Percentiles rank a stretch among this genome's conserved stretches.
Conservation (phyloP, 1,140 invertebrate species). For the Aphaenogaster floridana region DNA sequence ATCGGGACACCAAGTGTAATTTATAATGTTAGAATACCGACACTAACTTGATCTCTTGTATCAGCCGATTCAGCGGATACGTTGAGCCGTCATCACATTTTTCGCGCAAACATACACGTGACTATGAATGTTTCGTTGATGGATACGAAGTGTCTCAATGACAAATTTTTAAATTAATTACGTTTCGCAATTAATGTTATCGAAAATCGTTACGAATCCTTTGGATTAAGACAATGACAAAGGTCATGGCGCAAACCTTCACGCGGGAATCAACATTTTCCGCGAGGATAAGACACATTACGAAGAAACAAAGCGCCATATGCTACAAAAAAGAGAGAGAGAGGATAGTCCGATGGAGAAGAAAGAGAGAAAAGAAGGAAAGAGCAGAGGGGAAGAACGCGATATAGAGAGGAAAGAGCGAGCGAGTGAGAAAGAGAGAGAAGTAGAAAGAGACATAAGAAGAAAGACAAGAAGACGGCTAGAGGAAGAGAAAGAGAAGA, state of each 20-base stretch:
- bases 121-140: slow-evolving; percentile 21
- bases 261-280: slow-evolving; percentile 13
- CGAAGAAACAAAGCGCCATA: slow-evolving; percentile 31
- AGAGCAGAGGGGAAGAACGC: slow-evolving; percentile 22
- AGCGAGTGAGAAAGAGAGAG: slow-evolving; percentile 28
- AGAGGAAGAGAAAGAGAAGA: slow-evolving; percentile 38
- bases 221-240: slow-evolving; percentile 21
- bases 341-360: neutral
- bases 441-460: slow-evolving; percentile 39
- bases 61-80: slow-evolving; percentile 47
- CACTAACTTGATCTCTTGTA: slow-evolving; percentile 38
- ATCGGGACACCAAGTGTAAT: slow-evolving; percentile 38
- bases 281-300: neutral
- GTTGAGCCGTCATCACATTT: slow-evolving; percentile 67
- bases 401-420: slow-evolving; percentile 33
- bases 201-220: slow-evolving; percentile 1
- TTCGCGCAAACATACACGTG: slow-evolving; percentile 53
- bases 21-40: slow-evolving; percentile 49
- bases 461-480: slow-evolving; percentile 52
- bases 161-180: slow-evolving; percentile 31
- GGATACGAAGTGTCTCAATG: slow-evolving; percentile 5
- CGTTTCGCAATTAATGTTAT: neutral
- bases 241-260: neutral
- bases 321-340: neutral
- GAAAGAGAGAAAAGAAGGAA: slow-evolving; percentile 12